Conservation (phyloP, 1,140 invertebrate species). For the Pseudomyrmex dendroicus region DNA sequence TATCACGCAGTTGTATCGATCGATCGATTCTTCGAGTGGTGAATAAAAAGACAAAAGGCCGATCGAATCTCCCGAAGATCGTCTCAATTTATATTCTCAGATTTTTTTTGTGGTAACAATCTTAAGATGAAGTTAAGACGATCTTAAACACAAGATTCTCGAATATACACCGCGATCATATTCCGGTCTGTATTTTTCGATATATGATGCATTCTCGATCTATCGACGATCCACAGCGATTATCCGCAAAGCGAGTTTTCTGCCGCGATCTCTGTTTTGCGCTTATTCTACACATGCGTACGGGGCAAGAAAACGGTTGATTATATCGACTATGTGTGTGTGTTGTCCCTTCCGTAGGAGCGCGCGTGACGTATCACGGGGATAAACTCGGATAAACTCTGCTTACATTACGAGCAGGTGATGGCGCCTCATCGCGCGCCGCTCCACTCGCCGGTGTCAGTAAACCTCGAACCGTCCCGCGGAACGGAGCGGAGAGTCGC, state of each 20-base stretch:
- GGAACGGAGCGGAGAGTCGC: slow-evolving; percentile 67
- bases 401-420: slow-evolving; percentile 82
- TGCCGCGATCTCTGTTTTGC: slow-evolving; percentile 26
- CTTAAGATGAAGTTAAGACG: too few relatives aligned
- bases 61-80: too few relatives aligned
- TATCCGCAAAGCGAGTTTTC: slow-evolving; percentile 39
- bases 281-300: slow-evolving; percentile 42
- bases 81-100: too few relatives aligned
- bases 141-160: too few relatives aligned
- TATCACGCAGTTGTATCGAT: too few relatives aligned
- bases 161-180: too few relatives aligned
- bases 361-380: slow-evolving; percentile 78
- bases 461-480: slow-evolving; percentile 80
- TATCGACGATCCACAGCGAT: neutral
- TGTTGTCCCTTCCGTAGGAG: slow-evolving; percentile 62
- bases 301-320: slow-evolving; percentile 58
- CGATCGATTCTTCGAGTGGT: too few relatives aligned
- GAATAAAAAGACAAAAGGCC: too few relatives aligned
- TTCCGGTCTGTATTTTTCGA: neutral
- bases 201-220: neutral
- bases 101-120: too few relatives aligned
- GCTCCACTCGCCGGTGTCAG: slow-evolving; percentile 77
- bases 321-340: slow-evolving; percentile 63
- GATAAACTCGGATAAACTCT: slow-evolving; percentile 77
- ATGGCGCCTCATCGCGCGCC: slow-evolving; percentile 63